These are phyloP conservation scores for Centropus unirufus DNA, from an alignment of 2,113 vertebrate species.

Conservation along the genomic window DNA sequence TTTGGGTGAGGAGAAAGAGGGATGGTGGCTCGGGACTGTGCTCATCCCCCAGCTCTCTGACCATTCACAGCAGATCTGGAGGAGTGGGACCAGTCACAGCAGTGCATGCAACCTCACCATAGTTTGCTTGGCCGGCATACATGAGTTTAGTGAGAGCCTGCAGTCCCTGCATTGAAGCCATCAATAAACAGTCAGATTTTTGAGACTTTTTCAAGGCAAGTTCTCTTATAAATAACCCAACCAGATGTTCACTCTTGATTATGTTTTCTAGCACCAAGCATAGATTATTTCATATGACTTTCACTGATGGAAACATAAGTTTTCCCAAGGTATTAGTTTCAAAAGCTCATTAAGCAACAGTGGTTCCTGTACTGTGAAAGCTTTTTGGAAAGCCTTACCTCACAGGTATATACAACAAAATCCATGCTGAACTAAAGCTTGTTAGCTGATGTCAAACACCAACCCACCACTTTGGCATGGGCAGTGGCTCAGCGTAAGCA, in stretches of 20 bases:
- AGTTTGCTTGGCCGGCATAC: neutral
- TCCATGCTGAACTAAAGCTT: neutral
- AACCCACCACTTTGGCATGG: neutral
- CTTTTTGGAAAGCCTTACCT: neutral
- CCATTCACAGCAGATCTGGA: neutral
- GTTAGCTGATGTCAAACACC: neutral
- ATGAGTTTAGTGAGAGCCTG: neutral
- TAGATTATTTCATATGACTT: neutral
- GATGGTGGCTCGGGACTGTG: neutral
- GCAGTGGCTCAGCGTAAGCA: neutral
- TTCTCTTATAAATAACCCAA: neutral
- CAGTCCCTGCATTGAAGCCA: neutral
- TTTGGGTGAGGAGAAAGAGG: neutral
- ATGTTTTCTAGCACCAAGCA: neutral
- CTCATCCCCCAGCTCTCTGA: neutral
- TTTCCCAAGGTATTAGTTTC: neutral
- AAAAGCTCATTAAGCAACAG: neutral
- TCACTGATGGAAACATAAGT: neutral
- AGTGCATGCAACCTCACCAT: rapidly evolving
- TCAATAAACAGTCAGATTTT: neutral
- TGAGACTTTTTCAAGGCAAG: neutral
- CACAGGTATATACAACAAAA: neutral
- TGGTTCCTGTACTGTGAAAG: neutral
- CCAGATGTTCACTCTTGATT: rapidly evolving
- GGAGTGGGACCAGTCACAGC: neutral